A percentile compares a stretch with the other conserved stretches of the same genome.
phyloP scores from a whole-genome alignment of 1,140 invertebrate genomes.

The Pinna nobilis region DNA sequence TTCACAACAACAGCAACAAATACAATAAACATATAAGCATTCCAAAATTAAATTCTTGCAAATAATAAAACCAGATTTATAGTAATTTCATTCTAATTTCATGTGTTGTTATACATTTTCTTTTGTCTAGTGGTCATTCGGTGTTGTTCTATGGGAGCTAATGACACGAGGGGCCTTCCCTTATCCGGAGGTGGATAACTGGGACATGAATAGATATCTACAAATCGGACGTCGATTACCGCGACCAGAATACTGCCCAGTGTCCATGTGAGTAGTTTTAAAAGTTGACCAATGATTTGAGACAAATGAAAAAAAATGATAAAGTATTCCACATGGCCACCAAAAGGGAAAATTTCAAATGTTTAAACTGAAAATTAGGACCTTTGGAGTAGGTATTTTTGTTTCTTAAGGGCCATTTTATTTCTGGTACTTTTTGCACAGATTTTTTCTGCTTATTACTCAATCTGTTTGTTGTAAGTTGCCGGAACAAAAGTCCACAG shows the following conservation, averaged over 20 bases:
- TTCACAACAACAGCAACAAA: too few relatives aligned
- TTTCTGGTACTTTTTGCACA: background rate
- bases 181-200: constrained; percentile 91
- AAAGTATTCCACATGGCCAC: background rate
- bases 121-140: constrained; percentile 88
- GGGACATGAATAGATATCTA: constrained; percentile 90
- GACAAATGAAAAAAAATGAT: background rate
- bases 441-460: too few relatives aligned
- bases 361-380: background rate
- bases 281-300: background rate
- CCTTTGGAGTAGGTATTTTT: background rate
- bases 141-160: constrained; percentile 95
- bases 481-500: too few relatives aligned
- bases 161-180: constrained; percentile 91
- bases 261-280: constrained; percentile 68
- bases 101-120: background rate
- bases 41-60: too few relatives aligned
- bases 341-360: background rate
- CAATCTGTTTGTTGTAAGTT: too few relatives aligned
- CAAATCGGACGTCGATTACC: constrained; percentile 88
- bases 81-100: background rate
- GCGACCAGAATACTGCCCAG: constrained; percentile 93
- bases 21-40: too few relatives aligned
- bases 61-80: too few relatives aligned
- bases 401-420: background rate